Conservation (phyloP, 2,888 invertebrate species). For the Stictocephala bisonia region DNA sequence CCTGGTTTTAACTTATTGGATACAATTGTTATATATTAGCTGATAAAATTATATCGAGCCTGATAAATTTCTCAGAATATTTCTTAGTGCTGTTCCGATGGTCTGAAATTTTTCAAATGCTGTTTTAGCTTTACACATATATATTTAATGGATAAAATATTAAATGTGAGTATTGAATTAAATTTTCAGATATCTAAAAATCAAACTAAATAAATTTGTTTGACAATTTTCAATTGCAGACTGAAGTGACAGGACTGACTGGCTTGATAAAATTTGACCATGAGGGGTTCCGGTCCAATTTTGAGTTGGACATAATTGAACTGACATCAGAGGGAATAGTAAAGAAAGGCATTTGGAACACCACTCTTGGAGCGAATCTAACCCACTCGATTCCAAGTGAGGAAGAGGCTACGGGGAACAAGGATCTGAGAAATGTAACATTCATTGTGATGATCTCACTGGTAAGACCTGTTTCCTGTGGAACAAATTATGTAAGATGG, state of each 20-base stretch:
- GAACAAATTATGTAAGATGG: too few species aligned
- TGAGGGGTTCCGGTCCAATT: constrained; percentile 64
- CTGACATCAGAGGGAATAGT: constrained; percentile 63
- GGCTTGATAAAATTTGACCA: constrained; percentile 65
- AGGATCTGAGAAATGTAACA: constrained; percentile 66
- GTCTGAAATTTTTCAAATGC: background rate
- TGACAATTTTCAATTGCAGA: constrained; percentile 57
- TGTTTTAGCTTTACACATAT: background rate
- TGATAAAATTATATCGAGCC: background rate
- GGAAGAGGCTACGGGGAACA: constrained; percentile 63
- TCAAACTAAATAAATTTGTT: background rate
- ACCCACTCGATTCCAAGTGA: constrained; percentile 44
- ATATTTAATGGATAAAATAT: background rate
- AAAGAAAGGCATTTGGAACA: constrained; percentile 64
- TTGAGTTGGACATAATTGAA: constrained; percentile 65
- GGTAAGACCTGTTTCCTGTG: constrained; percentile 63
- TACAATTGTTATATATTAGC: too few species aligned
- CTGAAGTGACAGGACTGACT: constrained; percentile 63
- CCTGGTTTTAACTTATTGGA: too few species aligned
- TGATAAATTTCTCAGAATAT: background rate
- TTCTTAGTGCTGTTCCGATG: background rate
- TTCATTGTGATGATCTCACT: constrained; percentile 67
- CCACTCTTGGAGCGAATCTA: constrained; percentile 62
- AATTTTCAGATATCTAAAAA: too few species aligned
- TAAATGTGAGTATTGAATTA: background rate